phyloP scores from a whole-genome alignment of 2,113 vertebrate genomes.

The Phaethon lepturus region DNA sequence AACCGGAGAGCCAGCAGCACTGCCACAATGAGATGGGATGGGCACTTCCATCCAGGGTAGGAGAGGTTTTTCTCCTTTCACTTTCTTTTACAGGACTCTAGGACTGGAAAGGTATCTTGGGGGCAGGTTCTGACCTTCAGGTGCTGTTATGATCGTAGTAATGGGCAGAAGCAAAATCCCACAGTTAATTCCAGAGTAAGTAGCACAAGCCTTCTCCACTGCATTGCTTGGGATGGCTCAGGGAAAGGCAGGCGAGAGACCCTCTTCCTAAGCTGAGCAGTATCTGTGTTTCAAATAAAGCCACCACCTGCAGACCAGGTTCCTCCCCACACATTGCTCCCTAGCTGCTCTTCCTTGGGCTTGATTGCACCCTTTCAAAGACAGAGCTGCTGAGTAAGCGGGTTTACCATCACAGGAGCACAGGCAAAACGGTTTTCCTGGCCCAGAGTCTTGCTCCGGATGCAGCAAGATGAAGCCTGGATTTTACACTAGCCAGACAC shows the following conservation, averaged over 20 bases:
- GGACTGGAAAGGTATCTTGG: not conserved
- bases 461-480: not conserved
- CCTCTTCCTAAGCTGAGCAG: not conserved
- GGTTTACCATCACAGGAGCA: not conserved
- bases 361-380: not conserved
- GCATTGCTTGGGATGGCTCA: not conserved
- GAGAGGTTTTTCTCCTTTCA: not conserved
- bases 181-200: not conserved
- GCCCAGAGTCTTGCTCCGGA: not conserved
- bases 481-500: not conserved
- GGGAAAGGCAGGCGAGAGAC: not conserved
- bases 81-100: not conserved
- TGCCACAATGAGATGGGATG: not conserved
- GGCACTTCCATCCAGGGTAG: not conserved
- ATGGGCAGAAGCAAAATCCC: not conserved
- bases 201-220: rapidly evolving
- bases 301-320: not conserved
- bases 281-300: not conserved
- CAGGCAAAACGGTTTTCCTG: not conserved
- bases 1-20: not conserved
- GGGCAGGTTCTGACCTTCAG: not conserved
- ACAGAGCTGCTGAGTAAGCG: constrained; percentile 1
- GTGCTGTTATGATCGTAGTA: rapidly evolving
- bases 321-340: not conserved
- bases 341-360: not conserved